These are phyloP conservation scores for Pao palembangensis DNA, from an alignment of 2,113 vertebrate species.

Conservation along the genomic window DNA sequence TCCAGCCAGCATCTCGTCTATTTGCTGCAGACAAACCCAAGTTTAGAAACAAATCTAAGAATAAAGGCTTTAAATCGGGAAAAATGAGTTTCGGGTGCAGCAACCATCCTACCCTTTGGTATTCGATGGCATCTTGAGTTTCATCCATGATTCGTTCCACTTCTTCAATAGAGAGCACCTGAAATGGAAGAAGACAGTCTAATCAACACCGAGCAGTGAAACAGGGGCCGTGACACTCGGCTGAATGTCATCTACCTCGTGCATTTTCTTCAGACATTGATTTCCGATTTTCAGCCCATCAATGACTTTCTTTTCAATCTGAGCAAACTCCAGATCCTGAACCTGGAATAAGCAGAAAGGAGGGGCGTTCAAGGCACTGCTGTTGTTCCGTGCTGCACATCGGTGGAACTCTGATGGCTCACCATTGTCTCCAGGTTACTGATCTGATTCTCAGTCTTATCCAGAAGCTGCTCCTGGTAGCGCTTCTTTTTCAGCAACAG, in stretches of 20 bases:
- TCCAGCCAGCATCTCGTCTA: constrained; percentile 88
- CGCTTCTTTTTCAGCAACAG: constrained; percentile 93
- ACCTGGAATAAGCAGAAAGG: constrained; percentile 72
- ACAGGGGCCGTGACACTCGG: not conserved
- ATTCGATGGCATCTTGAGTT: constrained; percentile 91
- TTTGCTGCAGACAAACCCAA: constrained; percentile 78
- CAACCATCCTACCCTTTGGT: constrained; percentile 87
- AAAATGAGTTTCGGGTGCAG: not conserved
- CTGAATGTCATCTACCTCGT: constrained; percentile 77
- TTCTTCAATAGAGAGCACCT: constrained; percentile 96
- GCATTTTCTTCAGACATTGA: constrained; percentile 95
- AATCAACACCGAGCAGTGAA: not conserved
- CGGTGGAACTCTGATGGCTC: constrained; percentile 8
- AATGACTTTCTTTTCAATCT: constrained; percentile 93
- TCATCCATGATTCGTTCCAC: constrained; percentile 96
- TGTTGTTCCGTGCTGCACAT: fast-evolving
- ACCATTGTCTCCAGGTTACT: constrained; percentile 94
- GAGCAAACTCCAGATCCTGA: constrained; percentile 92
- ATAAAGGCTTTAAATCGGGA: not conserved
- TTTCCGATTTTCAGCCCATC: constrained; percentile 92
- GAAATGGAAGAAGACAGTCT: not conserved
- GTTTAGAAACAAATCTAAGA: not conserved
- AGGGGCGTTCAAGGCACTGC: not conserved
- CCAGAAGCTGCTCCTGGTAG: constrained; percentile 90
- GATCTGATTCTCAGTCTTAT: constrained; percentile 92